Conservation (phyloP, 1,140 invertebrate species). For the Acarapis woodi region DNA sequence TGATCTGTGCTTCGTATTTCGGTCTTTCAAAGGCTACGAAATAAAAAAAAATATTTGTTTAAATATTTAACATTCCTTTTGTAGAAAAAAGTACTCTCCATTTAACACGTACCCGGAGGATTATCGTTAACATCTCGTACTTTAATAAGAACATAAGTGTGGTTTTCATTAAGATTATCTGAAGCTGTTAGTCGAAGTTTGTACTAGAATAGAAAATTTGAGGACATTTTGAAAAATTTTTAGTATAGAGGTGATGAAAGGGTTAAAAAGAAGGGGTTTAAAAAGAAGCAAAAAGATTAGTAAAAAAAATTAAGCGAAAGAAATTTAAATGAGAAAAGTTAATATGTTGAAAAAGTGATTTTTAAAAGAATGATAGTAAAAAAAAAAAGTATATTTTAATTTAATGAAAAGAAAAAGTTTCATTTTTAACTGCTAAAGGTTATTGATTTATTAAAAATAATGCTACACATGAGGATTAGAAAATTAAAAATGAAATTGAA, state of each 20-base stretch:
- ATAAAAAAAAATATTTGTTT: too few relatives aligned
- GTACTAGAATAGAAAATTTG: conserved; percentile 31
- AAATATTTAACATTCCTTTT: too few relatives aligned
- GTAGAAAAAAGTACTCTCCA: too few relatives aligned
- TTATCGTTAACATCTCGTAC: conserved; percentile 84
- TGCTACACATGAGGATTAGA: too few relatives aligned
- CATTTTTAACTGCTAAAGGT: too few relatives aligned
- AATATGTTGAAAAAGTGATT: background rate
- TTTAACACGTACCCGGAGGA: too few relatives aligned
- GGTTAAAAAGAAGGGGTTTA: background rate
- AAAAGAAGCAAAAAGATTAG: background rate
- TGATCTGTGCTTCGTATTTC: conserved; percentile 76
- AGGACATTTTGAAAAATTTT: background rate
- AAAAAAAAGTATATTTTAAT: background rate
- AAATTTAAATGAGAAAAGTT: background rate
- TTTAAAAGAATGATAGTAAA: background rate
- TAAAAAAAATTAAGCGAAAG: background rate
- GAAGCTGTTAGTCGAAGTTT: conserved; percentile 69
- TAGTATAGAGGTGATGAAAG: conserved; percentile 1
- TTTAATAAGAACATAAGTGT: conserved; percentile 75
- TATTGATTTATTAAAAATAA: conserved; percentile 9
- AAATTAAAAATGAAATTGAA: too few relatives aligned
- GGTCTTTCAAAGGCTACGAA: conserved; percentile 74
- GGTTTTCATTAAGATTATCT: conserved; percentile 82
- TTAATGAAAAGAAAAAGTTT: too few relatives aligned